Evolutionary conservation across 2,888 invertebrate species (phyloP).

Genomic region (Arenicola marina): DNA sequence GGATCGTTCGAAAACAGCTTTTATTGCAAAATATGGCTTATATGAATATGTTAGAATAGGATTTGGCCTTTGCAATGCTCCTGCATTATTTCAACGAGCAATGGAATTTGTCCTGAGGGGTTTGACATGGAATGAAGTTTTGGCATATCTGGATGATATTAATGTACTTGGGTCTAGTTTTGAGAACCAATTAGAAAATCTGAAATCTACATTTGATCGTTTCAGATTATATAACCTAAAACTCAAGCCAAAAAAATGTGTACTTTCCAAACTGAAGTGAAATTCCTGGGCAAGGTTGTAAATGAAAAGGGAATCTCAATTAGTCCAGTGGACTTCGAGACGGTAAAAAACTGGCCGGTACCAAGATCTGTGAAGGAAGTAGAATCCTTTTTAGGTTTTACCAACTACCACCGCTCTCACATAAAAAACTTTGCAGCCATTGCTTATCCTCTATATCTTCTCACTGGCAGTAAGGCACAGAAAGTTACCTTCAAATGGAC

Average conservation of each 20-base stretch:
- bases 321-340: neutral
- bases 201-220: conserved; percentile 21
- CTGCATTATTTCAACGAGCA: conserved; percentile 3
- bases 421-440: conserved; percentile 21
- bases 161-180: neutral
- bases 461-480: conserved; percentile 9
- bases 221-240: conserved; percentile 11
- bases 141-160: conserved; percentile 11
- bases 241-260: conserved; percentile 24
- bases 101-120: conserved; percentile 5
- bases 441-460: conserved; percentile 16
- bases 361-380: conserved; percentile 21
- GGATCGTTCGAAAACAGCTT: neutral
- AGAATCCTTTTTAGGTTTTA: conserved; percentile 27
- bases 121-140: neutral
- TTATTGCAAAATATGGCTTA: neutral
- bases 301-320: neutral
- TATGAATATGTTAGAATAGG: neutral
- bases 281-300: conserved; percentile 20
- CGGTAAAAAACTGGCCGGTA: neutral
- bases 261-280: conserved; percentile 16
- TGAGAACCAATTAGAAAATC: conserved; percentile 25
- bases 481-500: conserved; percentile 5
- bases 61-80: conserved; percentile 10
- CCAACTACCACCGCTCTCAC: conserved; percentile 28